These are phyloP conservation scores for Hippoglossus hippoglossus DNA, from an alignment of 2,797 vertebrate genomes.

Conservation along the genomic window DNA sequence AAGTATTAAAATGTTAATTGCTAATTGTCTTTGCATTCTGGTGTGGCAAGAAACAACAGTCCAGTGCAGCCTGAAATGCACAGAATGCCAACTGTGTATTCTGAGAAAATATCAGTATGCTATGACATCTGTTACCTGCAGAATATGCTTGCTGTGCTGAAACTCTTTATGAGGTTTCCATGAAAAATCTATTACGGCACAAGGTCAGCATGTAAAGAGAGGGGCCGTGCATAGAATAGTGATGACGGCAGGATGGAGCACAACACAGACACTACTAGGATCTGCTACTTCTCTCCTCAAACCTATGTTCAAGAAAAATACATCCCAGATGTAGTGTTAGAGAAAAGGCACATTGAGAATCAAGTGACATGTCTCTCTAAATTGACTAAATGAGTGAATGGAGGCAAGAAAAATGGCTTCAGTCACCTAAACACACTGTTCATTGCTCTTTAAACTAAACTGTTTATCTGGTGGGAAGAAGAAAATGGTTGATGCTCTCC, in stretches of 20 bases:
- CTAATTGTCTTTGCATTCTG: too few species aligned
- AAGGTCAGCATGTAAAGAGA: constrained; percentile 20
- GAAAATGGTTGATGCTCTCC: constrained; percentile 22
- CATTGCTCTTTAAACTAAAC: too few species aligned
- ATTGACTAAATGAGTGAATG: too few species aligned
- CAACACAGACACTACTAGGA: not conserved
- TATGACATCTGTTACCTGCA: not conserved
- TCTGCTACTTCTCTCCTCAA: not conserved
- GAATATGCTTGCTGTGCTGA: constrained; percentile 1
- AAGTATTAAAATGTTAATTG: too few species aligned
- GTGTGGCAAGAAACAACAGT: too few species aligned
- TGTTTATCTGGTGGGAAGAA: not conserved
- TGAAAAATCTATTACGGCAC: constrained; percentile 37
- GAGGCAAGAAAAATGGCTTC: too few species aligned
- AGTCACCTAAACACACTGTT: too few species aligned
- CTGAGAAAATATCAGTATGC: not conserved
- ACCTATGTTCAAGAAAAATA: not conserved
- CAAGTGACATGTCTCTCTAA: too few species aligned
- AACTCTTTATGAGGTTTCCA: constrained; percentile 21
- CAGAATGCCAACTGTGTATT: not conserved
- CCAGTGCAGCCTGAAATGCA: not conserved
- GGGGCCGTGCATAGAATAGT: not conserved
- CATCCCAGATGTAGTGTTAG: too few species aligned
- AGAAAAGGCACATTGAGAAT: too few species aligned
- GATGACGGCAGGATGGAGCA: not conserved